Evolutionary conservation across 2,888 invertebrate genomes (phyloP).

Genomic region (Eupithecia centaureata): DNA sequence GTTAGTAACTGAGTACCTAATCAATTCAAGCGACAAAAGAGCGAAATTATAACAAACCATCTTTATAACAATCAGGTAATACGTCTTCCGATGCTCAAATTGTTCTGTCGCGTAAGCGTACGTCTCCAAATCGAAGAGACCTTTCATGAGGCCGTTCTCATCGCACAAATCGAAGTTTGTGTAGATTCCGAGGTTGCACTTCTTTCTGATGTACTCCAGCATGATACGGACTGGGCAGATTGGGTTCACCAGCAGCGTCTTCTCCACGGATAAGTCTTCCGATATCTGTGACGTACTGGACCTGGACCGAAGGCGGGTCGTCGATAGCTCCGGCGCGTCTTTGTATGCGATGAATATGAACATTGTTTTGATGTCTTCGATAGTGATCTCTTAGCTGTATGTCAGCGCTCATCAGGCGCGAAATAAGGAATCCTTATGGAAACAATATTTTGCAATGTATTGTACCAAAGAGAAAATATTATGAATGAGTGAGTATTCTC

Average conservation of each 20-base stretch:
- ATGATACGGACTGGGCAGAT: constrained; percentile 69
- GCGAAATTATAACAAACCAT: constrained; percentile 46
- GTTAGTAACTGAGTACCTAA: no score
- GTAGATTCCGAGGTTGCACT: constrained; percentile 63
- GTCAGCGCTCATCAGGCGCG: not conserved
- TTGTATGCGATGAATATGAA: constrained; percentile 68
- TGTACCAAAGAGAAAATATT: no score
- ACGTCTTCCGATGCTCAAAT: constrained; percentile 68
- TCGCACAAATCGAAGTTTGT: constrained; percentile 72
- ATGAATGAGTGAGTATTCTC: no score
- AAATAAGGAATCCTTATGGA: not conserved
- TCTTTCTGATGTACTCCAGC: constrained; percentile 73
- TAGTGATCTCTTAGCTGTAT: not conserved
- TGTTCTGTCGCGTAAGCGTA: constrained; percentile 61
- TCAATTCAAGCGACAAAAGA: not conserved
- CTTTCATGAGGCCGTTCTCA: constrained; percentile 58
- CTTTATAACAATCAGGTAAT: constrained; percentile 68
- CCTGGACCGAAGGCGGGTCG: constrained; percentile 13
- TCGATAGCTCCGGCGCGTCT: constrained; percentile 62
- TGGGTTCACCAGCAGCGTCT: constrained; percentile 69
- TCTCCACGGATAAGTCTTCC: constrained; percentile 58
- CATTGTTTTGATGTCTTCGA: constrained; percentile 49
- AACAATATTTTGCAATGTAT: no score
- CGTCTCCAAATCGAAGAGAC: constrained; percentile 62
- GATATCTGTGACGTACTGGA: constrained; percentile 34